These are phyloP conservation scores for Euglossa dilemma DNA, from an alignment of 1,140 invertebrate genomes.

Conservation along the genomic window DNA sequence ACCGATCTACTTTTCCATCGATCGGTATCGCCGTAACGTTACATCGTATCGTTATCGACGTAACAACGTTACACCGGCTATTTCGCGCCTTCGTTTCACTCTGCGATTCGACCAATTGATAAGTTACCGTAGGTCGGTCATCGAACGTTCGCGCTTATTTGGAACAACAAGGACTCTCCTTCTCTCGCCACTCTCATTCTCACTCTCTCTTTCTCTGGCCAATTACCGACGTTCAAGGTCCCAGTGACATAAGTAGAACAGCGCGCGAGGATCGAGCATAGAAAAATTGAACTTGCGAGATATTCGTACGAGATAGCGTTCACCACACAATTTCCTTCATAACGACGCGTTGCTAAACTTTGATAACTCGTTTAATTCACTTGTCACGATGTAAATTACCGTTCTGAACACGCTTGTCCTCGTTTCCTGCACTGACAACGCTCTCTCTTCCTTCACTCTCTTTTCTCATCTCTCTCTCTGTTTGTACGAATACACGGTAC, in stretches of 20 bases:
- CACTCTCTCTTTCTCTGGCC: neutral
- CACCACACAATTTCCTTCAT: neutral
- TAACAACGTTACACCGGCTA: neutral
- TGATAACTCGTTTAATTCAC: neutral
- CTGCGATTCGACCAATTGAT: conserved; percentile 64
- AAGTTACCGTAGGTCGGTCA: conserved; percentile 62
- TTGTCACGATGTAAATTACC: neutral
- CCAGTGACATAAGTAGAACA: neutral
- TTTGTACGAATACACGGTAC: neutral
- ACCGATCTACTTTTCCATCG: neutral
- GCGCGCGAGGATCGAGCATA: conserved; percentile 1
- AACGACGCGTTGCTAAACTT: neutral
- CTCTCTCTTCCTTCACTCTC: too few species aligned
- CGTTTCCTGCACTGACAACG: too few species aligned
- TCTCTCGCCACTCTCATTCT: neutral
- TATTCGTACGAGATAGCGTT: neutral
- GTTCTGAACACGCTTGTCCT: neutral
- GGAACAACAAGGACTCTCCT: neutral
- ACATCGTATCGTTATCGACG: too few species aligned
- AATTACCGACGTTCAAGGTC: neutral
- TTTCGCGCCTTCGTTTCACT: conserved; percentile 48
- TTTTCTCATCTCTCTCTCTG: neutral
- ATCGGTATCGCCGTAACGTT: neutral
- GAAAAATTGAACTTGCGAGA: neutral
- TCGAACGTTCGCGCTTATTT: conserved; percentile 37